Conservation (phyloP, 1,140 invertebrate species). For the Trichogramma pretiosum region DNA sequence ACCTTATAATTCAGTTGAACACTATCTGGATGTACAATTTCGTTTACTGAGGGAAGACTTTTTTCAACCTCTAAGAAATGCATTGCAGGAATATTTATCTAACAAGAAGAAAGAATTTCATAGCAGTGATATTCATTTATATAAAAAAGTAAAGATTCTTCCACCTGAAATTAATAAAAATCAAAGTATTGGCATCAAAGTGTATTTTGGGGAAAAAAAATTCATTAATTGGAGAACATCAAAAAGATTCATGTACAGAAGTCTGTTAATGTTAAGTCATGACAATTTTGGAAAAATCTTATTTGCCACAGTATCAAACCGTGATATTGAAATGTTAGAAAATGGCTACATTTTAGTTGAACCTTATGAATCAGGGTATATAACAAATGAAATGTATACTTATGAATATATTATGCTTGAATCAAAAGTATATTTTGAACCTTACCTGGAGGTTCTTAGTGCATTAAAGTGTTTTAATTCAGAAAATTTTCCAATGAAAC, state of each 20-base stretch:
- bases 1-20: conserved; percentile 51
- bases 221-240: not conserved
- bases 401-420: conserved; percentile 53
- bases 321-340: not conserved
- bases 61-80: conserved; percentile 49
- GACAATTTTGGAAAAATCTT: conserved; percentile 1
- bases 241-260: conserved; percentile 1
- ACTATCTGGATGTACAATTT: conserved; percentile 74
- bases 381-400: conserved; percentile 26
- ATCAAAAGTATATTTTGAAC: conserved; percentile 59
- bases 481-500: conserved; percentile 29
- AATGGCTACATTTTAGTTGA: conserved; percentile 1
- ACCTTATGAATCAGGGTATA: not conserved
- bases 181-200: not conserved
- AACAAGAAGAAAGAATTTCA: conserved; percentile 11
- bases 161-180: not conserved
- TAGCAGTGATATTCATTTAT: not conserved
- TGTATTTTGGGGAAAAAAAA: conserved; percentile 4
- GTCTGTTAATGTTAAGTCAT: not conserved
- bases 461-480: conserved; percentile 49
- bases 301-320: not conserved
- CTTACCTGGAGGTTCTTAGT: conserved; percentile 55
- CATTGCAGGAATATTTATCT: conserved; percentile 42
- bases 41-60: conserved; percentile 68
- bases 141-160: not conserved